Conservation (phyloP, 30 jellyfish, hydroid and myxozoan genomes). For the Pelagia noctiluca region DNA sequence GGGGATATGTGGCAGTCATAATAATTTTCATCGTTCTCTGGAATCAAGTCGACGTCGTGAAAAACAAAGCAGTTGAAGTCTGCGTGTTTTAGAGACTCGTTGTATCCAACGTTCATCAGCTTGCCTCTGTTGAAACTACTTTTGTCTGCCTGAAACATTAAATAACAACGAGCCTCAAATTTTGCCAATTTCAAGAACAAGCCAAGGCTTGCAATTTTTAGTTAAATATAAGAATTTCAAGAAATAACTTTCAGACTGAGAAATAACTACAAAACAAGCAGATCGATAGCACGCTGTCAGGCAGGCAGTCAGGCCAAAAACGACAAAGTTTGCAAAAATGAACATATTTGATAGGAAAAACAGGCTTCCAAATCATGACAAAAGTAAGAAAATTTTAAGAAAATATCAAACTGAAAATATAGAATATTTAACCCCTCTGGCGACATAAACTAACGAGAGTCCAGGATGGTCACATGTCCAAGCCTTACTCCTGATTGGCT, state of each 20-base stretch:
- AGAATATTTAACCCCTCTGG: no score
- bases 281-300: no score
- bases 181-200: background rate
- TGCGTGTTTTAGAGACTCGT: slow-evolving; percentile 58
- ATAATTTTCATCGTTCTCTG: slow-evolving; percentile 86
- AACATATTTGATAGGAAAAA: no score
- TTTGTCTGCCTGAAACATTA: slow-evolving; percentile 55
- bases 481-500: no score
- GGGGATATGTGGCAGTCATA: slow-evolving; percentile 94
- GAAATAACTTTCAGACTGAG: background rate
- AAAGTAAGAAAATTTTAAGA: no score
- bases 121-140: slow-evolving; percentile 88
- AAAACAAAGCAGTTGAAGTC: slow-evolving; percentile 82
- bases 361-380: no score
- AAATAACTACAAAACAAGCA: background rate
- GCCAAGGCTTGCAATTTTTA: background rate
- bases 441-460: no score
- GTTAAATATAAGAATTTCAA: background rate
- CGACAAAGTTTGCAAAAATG: no score
- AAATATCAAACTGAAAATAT: no score
- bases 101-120: slow-evolving; percentile 89
- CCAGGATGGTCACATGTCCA: no score
- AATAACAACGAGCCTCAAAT: background rate
- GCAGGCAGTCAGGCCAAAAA: no score
- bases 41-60: slow-evolving; percentile 95